Base-by-base conservation (phyloP, 2,888 invertebrate species). In the Gymnoscelis rufifasciata region DNA sequence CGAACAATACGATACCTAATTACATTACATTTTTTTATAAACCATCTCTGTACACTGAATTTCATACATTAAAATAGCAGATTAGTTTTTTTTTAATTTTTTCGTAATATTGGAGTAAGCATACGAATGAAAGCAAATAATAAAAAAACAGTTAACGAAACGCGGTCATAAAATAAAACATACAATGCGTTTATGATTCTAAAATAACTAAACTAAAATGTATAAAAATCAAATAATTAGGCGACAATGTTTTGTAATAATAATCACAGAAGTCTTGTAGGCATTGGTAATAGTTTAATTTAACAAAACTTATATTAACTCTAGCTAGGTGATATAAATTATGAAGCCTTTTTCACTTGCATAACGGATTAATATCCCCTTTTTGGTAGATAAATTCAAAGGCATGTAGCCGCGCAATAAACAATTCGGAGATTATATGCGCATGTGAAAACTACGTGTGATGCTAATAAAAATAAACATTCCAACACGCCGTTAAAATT, bases 261-360 rank as follows among this genome's bases (percentile, higher is more conserved):
- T n/a, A n/a, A 76, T 77, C 76, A 77, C 75, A 76, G 76, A 68
- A 74, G 68, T 72, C 66, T 67, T 68, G 65, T 64, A 64, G 64
- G n/a, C n/a, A n/a, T n/a, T n/a, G n/a, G 47, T 14, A 33, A 64
- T 58, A 60, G 44, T 56, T 60, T 54, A 62, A n/a, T n/a, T n/a
- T n/a, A 51, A 59, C 51, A 63, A 53, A 61, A 46, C 39, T 47
- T 52, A 60, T 45, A 47, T 24, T 41, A 45, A 56, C 51, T 57
- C 59, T 58, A 61, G 48, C 57, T 46, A 50, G 62, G 60, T 64
- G 42, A 60, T 61, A n/a, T n/a, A n/a, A n/a, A n/a, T n/a, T n/a
- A n/a, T n/a, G n/a, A n/a, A n/a, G n/a, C n/a, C n/a, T n/a, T n/a
- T n/a, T n/a, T n/a, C n/a, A n/a, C n/a, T n/a, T n/a, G n/a, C n/a